Conservation (phyloP, 2,797 vertebrate genomes). For the Cyclura pinguis region DNA sequence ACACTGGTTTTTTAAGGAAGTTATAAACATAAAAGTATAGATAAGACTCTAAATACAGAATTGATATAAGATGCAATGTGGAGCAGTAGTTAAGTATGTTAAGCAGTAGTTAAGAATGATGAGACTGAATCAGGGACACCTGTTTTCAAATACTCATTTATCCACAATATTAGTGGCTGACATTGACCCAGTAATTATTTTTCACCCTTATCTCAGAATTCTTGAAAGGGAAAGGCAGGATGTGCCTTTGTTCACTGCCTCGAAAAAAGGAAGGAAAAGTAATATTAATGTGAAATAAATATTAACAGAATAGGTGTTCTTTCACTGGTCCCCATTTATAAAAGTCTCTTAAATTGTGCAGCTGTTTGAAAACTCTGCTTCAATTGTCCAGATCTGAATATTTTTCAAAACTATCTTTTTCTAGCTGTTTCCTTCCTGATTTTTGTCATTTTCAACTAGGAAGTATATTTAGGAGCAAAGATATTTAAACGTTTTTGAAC, state of each 20-base stretch:
- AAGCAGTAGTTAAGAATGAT: not conserved
- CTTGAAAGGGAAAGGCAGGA: not conserved
- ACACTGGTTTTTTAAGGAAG: not conserved
- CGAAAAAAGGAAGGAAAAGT: not conserved
- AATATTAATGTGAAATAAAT: conserved; percentile 2
- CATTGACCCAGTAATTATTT: not conserved
- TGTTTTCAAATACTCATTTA: not conserved
- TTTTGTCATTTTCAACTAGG: not conserved
- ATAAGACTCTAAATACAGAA: not conserved
- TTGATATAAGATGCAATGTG: not conserved
- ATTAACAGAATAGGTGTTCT: not conserved
- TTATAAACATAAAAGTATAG: not conserved
- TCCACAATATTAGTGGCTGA: not conserved
- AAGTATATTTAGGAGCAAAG: not conserved
- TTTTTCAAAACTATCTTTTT: not conserved
- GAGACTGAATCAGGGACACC: not conserved
- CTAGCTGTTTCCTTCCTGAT: not conserved
- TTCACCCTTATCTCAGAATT: not conserved
- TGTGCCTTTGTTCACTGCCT: not conserved
- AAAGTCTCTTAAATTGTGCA: not conserved
- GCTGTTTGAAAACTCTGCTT: not conserved
- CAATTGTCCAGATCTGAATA: not conserved
- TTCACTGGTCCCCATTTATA: not conserved
- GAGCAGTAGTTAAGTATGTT: not conserved
- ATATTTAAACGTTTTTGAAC: not conserved